Evolutionary conservation across 2,113 vertebrate species (phyloP).

Genomic region (Pluvialis apricaria): DNA sequence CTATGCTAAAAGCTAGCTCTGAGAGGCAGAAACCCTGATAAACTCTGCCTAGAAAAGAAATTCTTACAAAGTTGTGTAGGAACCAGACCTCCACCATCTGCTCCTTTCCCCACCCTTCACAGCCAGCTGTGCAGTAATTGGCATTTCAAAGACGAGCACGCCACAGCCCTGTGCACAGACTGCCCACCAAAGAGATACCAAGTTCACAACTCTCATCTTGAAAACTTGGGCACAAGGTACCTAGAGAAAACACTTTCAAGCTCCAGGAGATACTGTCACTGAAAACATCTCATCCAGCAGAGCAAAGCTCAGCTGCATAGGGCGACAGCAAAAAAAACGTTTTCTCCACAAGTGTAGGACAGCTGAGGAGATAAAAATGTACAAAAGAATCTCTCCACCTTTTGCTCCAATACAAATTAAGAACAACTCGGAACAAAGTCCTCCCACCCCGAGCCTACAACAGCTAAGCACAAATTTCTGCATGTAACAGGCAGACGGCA

Average conservation of each 20-base stretch:
- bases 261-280: neutral
- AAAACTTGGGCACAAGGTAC: neutral
- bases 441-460: neutral
- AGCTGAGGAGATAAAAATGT: neutral
- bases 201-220: neutral
- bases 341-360: neutral
- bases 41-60: neutral
- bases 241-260: neutral
- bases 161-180: neutral
- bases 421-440: neutral
- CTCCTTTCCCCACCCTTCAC: neutral
- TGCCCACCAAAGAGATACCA: neutral
- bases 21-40: neutral
- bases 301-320: neutral
- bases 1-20: neutral
- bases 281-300: neutral
- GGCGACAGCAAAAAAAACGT: neutral
- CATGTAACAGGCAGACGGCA: rapidly evolving
- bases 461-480: neutral
- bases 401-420: neutral
- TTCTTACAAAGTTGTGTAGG: neutral
- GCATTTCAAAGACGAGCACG: neutral
- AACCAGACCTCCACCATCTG: neutral
- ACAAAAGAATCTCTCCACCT: neutral
- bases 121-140: neutral